A percentile compares a stretch with the other conserved stretches of the same genome.
These are phyloP conservation scores for Hymenopus coronatus DNA, from an alignment of 2,888 invertebrate genomes.

Conservation along the genomic window DNA sequence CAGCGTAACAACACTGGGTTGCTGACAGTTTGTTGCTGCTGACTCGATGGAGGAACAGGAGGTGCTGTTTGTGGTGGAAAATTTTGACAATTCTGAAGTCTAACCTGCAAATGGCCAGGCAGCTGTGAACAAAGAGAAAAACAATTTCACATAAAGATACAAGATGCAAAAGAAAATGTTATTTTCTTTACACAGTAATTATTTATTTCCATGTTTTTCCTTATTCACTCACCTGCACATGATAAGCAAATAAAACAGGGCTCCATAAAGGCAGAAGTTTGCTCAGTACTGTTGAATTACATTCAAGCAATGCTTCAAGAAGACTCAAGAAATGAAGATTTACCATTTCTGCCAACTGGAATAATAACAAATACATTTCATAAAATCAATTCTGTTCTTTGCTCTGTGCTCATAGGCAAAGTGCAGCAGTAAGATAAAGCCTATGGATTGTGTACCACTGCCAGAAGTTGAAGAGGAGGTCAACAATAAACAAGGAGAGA, in stretches of 20 bases:
- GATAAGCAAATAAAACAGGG: conserved; percentile 90
- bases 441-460: too few relatives aligned
- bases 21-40: conserved; percentile 34
- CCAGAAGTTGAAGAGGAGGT: too few relatives aligned
- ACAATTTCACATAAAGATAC: too few relatives aligned
- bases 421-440: too few relatives aligned
- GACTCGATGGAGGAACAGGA: conserved; percentile 43
- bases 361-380: conserved; percentile 31
- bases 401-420: too few relatives aligned
- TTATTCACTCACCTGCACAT: conserved; percentile 60
- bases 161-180: too few relatives aligned
- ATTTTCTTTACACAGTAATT: neutral
- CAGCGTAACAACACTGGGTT: conserved; percentile 69
- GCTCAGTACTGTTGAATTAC: conserved; percentile 87
- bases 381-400: neutral
- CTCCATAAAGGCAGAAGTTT: conserved; percentile 95
- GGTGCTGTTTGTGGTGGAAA: conserved; percentile 61
- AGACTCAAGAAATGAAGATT: conserved; percentile 94
- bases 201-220: neutral
- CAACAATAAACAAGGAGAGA: too few relatives aligned
- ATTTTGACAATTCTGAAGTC: conserved; percentile 85
- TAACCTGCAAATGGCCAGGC: conserved; percentile 82
- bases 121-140: conserved; percentile 56
- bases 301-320: conserved; percentile 91
- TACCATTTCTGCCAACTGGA: conserved; percentile 92